A percentile compares a stretch with the other conserved stretches of the same genome.
phyloP scores from a whole-genome alignment of 2,113 vertebrate species.

The Poeciliopsis occidentalis region DNA sequence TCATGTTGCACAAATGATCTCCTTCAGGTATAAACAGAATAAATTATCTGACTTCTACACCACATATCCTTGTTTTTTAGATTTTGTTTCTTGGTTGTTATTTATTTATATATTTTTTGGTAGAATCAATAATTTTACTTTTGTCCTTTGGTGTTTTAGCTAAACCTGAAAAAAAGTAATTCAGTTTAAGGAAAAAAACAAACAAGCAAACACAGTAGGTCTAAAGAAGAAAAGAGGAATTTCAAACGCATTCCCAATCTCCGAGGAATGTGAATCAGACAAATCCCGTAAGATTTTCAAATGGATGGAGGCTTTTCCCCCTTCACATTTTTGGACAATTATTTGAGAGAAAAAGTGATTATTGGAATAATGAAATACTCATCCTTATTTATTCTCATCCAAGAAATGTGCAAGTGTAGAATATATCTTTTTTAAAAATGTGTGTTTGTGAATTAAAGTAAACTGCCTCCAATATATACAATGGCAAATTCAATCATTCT shows the following conservation, averaged over 20 bases:
- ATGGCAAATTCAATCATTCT: no score
- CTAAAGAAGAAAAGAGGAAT: slow-evolving; percentile 47
- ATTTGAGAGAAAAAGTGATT: neutral
- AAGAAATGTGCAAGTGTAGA: no score
- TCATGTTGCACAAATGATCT: slow-evolving; percentile 55
- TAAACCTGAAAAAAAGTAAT: slow-evolving; percentile 2
- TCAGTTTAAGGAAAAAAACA: slow-evolving; percentile 42
- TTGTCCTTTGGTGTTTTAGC: slow-evolving; percentile 53
- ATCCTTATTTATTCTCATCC: no score
- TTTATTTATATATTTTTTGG: slow-evolving; percentile 13
- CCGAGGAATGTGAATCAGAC: slow-evolving; percentile 68
- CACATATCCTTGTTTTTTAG: slow-evolving; percentile 18
- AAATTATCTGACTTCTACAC: slow-evolving; percentile 18
- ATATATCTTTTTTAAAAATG: no score
- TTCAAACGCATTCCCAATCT: slow-evolving; percentile 44
- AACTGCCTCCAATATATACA: no score
- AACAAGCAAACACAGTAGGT: slow-evolving; percentile 44
- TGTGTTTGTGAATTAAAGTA: no score
- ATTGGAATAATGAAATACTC: no score
- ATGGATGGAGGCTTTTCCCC: slow-evolving; percentile 36
- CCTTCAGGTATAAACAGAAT: slow-evolving; percentile 25
- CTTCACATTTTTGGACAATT: slow-evolving; percentile 68
- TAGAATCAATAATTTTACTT: slow-evolving; percentile 80
- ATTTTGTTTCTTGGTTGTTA: slow-evolving; percentile 42
- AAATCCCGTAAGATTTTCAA: slow-evolving; percentile 60